Evolutionary conservation across 2,797 vertebrate genomes (phyloP).

Genomic region (Petrocephalus schoutedeni): DNA sequence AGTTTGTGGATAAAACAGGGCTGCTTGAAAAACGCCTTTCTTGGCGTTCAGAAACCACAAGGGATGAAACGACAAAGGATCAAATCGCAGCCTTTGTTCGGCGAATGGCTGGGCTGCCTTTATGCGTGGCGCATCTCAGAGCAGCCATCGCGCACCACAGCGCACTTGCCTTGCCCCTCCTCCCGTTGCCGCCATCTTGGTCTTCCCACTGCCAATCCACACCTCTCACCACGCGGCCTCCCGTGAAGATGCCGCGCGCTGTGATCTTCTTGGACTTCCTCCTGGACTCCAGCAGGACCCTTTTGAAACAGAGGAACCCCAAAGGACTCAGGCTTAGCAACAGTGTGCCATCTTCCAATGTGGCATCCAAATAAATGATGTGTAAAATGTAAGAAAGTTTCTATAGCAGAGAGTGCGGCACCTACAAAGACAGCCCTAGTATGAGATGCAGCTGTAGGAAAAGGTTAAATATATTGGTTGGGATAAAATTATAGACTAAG

Average conservation of each 20-base stretch:
- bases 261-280: conserved; percentile 99
- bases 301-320: conserved; percentile 43
- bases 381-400: not conserved
- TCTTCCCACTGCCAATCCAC: conserved; percentile 99
- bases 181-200: conserved; percentile 94
- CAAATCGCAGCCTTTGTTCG: not conserved
- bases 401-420: not conserved
- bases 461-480: not conserved
- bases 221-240: conserved; percentile 91
- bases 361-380: not conserved
- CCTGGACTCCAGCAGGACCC: conserved; percentile 93
- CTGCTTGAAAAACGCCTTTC: not conserved
- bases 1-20: not conserved
- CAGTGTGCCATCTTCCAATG: not conserved
- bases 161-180: conserved; percentile 87
- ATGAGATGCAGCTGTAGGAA: not conserved
- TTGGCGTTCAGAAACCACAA: not conserved
- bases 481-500: not conserved
- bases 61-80: not conserved
- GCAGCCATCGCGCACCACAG: not conserved
- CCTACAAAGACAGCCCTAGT: not conserved
- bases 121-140: not conserved
- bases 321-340: not conserved
- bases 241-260: conserved; percentile 93
- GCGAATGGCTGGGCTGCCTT: not conserved